Conservation (phyloP, 2,888 invertebrate species). For the Rotaria macrura region DNA sequence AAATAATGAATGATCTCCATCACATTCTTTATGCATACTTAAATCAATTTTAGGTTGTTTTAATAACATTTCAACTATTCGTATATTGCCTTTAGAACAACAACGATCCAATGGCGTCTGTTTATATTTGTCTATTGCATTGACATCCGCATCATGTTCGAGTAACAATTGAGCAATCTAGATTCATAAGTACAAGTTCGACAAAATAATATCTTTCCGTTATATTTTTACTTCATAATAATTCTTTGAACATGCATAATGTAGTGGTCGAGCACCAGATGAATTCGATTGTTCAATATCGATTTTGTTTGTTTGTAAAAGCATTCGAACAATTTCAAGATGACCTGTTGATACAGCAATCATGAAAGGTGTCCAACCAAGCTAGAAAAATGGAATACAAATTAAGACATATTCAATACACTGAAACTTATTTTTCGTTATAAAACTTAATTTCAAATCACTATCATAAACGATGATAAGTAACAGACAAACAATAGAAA, state of each 20-base stretch:
- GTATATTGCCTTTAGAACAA: not conserved
- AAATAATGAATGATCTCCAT: not conserved
- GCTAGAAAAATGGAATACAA: not conserved
- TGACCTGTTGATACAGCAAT: not conserved
- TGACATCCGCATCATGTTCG: not conserved
- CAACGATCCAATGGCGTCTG: not conserved
- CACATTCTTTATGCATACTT: conserved; percentile 13
- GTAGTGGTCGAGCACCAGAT: not conserved
- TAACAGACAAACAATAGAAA: too few species aligned
- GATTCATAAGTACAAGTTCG: not conserved
- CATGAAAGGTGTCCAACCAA: not conserved
- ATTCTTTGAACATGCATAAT: conserved; percentile 7
- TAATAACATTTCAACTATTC: not conserved
- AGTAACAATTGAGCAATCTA: not conserved
- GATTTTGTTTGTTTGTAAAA: not conserved
- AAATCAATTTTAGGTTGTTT: not conserved
- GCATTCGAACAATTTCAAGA: not conserved
- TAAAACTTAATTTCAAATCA: too few species aligned
- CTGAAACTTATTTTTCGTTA: too few species aligned
- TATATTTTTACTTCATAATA: not conserved
- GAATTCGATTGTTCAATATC: not conserved
- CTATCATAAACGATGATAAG: too few species aligned
- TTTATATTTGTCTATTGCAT: conserved; percentile 4
- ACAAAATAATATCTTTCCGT: too few species aligned
- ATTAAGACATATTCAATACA: not conserved